Evolutionary conservation across 2,113 vertebrate genomes (phyloP), one percentile per base, ranked within the genome.

Genomic region (Leptocoma aspasia): DNA sequence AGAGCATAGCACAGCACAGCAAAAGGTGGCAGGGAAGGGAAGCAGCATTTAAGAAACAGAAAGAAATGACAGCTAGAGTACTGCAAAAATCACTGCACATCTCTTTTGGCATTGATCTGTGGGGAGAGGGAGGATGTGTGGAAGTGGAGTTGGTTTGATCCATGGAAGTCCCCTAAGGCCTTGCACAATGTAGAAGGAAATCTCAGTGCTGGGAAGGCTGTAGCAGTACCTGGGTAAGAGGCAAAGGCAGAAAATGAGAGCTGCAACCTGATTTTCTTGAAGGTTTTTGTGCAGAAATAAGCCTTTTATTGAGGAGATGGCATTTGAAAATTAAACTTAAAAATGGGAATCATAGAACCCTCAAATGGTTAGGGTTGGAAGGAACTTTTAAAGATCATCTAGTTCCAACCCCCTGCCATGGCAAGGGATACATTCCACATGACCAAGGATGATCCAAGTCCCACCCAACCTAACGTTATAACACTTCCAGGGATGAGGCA

Each of bases 71-170:
- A 83, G 47, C 24, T 37, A 54, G 44, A 86, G 47, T 44, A n/a
- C 82, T 90, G 76, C 41, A 45, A 31, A 95, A 81, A 61, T 93
- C 52, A n/a, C 79, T 69, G 71, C 49, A 35, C 3, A 2, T 69
- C 54, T 89, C 54, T 88, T 31, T 27, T 44, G 70, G 50, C 94
- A 94, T 71, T 78, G 95, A 90, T 93, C 93, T 93, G 90, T 49
- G 69, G 86, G 63, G 72, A 92, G 86, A 92, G 44, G 59, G 79
- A 84, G 56, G 90, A 79, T 77, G 49, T 89, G 92, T 64, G 82
- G 76, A 89, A 90, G 69, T 65, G 42, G 57, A 90, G 70, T 59
- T 42, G 82, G 57, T 85, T 71, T 70, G 82, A 82, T 94, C 35
- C 11, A 0, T 69, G 52, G 77, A 81, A 90, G 69, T 81, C 60